Evolutionary conservation across 1,140 invertebrate genomes (phyloP).

Genomic region (Drusus annulatus): DNA sequence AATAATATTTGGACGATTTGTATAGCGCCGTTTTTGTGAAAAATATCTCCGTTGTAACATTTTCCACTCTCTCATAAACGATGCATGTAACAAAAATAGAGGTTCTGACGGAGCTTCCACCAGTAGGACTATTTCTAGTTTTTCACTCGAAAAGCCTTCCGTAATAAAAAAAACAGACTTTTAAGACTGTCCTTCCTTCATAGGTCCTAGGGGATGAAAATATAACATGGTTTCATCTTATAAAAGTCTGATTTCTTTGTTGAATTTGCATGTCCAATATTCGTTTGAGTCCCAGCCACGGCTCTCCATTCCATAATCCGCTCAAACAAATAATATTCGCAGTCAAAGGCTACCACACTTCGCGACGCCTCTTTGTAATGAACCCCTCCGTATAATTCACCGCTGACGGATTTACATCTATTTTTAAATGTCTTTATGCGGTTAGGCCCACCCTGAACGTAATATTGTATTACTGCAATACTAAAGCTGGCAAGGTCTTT

Average conservation of each 20-base stretch:
- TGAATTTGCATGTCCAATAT: conserved; percentile 19
- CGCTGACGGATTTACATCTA: conserved; percentile 36
- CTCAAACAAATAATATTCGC: conserved; percentile 38
- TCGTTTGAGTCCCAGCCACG: conserved; percentile 1
- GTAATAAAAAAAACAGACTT: too few species aligned
- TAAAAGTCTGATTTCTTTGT: not conserved
- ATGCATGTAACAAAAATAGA: too few species aligned
- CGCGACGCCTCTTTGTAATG: conserved; percentile 33
- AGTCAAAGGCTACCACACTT: conserved; percentile 32
- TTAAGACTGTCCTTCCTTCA: too few species aligned
- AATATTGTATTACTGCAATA: not conserved
- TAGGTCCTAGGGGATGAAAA: too few species aligned
- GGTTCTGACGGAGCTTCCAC: too few species aligned
- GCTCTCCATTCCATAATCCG: conserved; percentile 15
- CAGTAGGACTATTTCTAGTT: too few species aligned
- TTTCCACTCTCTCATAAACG: too few species aligned
- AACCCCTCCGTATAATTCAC: conserved; percentile 30
- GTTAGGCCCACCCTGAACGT: conserved; percentile 5
- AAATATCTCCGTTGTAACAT: too few species aligned
- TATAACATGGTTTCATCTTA: not conserved
- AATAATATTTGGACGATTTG: too few species aligned
- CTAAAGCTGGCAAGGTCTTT: not conserved
- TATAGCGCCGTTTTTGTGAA: too few species aligned
- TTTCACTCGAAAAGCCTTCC: too few species aligned
- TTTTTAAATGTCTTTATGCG: conserved; percentile 32